Conservation (phyloP, 2,888 invertebrate genomes). For the Caprella mutica region DNA sequence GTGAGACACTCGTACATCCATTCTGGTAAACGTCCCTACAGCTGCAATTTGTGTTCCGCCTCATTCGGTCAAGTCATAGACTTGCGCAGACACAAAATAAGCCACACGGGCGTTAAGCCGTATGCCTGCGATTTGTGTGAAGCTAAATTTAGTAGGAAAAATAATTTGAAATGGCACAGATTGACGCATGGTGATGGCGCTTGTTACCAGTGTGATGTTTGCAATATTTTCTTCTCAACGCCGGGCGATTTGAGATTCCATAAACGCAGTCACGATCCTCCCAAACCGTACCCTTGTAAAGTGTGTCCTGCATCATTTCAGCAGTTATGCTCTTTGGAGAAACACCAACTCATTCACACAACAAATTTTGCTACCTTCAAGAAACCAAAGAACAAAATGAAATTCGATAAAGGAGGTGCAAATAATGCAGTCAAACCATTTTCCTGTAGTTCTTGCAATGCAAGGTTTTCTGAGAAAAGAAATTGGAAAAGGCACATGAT, state of each 20-base stretch:
- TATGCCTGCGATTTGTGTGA: slow-evolving; percentile 31
- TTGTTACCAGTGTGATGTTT: slow-evolving; percentile 25
- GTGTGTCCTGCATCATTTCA: slow-evolving; percentile 31
- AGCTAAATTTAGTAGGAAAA: slow-evolving; percentile 33
- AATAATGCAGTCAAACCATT: slow-evolving; percentile 17
- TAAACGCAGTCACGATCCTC: slow-evolving; percentile 31
- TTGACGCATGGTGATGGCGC: slow-evolving; percentile 29
- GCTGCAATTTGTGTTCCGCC: slow-evolving; percentile 29
- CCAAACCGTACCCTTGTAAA: slow-evolving; percentile 29
- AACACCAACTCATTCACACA: slow-evolving; percentile 32
- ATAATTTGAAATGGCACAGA: slow-evolving; percentile 32
- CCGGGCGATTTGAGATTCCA: slow-evolving; percentile 29
- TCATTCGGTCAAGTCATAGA: slow-evolving; percentile 33
- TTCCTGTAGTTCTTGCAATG: slow-evolving; percentile 23
- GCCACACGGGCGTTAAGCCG: slow-evolving; percentile 32
- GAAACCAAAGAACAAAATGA: slow-evolving; percentile 19
- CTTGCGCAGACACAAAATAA: slow-evolving; percentile 32
- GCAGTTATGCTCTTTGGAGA: slow-evolving; percentile 23
- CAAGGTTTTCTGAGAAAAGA: slow-evolving; percentile 32
- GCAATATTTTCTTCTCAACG: slow-evolving; percentile 28
- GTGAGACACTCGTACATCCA: slow-evolving; percentile 31
- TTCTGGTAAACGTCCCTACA: slow-evolving; percentile 29
- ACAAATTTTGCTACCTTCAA: slow-evolving; percentile 20
- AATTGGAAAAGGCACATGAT: slow-evolving; percentile 29
- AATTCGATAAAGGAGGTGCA: neutral